Base-by-base conservation (phyloP, 2,888 invertebrate genomes). In the Sinotaia quadrata region DNA sequence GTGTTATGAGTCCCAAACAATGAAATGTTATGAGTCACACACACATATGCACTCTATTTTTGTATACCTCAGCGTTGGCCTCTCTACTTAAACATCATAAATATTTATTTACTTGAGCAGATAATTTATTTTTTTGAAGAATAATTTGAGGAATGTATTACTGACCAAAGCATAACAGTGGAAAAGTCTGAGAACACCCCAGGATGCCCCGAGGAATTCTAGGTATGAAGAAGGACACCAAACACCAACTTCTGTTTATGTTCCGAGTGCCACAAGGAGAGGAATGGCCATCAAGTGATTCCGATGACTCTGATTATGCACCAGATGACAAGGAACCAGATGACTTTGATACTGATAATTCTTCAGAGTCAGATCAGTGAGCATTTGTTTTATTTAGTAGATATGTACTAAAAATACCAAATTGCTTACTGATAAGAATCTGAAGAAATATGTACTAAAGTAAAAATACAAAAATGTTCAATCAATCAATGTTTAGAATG, bases 191-290 rank as follows among this genome's bases (percentile, higher is more conserved):
- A 37, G 15, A 36, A 21, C 4, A 34, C 4, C 36, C n/a, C n/a
- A n/a, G n/a, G n/a, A n/a, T n/a, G n/a, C n/a, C n/a, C n/a, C n/a
- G 72, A 60, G 84, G 84, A 27, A 81, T 84, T 51, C 76, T 84
- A 18, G 84, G 84, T 41, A 68, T 79, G 10, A 76, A 70, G 60
- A 83, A 78, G 58, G 82, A 84, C 60, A 82, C 82, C 2, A 81
- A 79, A 62, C 80, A 82, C 47, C 82, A 78, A 68, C 75, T 83
- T n/a, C 65, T 84, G 51, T 84, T 84, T 72, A 79, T 80, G 8
- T 83, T 84, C 61, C 72, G 72, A 34, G 75, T 74, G 4, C 68
- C 77, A 37, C 70, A 77, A 31, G 81, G 83, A 7, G 83, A 84
- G 33, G 81, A 83, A 61, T 84, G 81, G 81, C 81, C 83, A 1